Evolutionary conservation across 2,797 vertebrate species (phyloP).

Genomic region (Menidia menidia): DNA sequence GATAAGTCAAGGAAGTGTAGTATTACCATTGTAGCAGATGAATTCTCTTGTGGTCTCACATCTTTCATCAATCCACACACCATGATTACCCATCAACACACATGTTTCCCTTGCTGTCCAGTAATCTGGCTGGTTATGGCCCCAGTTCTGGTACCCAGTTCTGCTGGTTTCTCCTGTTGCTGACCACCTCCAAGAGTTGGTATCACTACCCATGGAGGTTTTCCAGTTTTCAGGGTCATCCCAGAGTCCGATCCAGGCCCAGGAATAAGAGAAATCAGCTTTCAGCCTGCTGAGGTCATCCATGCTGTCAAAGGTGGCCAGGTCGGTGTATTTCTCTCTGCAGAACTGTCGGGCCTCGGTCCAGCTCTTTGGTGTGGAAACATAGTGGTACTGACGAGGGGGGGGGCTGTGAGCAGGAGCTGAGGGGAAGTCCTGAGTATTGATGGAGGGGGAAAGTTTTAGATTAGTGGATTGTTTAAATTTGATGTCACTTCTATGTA

Average conservation of each 20-base stretch:
- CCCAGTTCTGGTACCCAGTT: not conserved
- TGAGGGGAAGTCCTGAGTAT: slow-evolving; percentile 23
- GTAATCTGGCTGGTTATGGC: accelerated
- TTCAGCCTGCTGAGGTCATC: slow-evolving; percentile 5
- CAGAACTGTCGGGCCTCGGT: slow-evolving; percentile 22
- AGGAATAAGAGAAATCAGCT: accelerated
- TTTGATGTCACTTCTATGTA: too few relatives aligned
- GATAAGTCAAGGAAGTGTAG: too few relatives aligned
- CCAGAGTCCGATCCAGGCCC: slow-evolving; percentile 50
- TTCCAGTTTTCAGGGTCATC: slow-evolving; percentile 38
- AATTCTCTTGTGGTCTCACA: accelerated
- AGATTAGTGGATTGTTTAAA: not conserved
- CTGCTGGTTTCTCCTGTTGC: not conserved
- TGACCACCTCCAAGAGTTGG: slow-evolving; percentile 58
- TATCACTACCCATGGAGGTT: not conserved
- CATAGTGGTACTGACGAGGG: not conserved
- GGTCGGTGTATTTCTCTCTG: slow-evolving; percentile 36
- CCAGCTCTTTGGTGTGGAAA: not conserved
- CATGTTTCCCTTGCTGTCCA: accelerated
- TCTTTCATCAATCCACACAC: accelerated
- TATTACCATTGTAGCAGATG: slow-evolving; percentile 41
- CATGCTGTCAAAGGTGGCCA: slow-evolving; percentile 25
- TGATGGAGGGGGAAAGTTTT: not conserved
- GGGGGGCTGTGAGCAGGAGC: not conserved
- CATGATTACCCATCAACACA: accelerated